phyloP scores from a whole-genome alignment of 1,140 invertebrate genomes.

The Ooceraea biroi region DNA sequence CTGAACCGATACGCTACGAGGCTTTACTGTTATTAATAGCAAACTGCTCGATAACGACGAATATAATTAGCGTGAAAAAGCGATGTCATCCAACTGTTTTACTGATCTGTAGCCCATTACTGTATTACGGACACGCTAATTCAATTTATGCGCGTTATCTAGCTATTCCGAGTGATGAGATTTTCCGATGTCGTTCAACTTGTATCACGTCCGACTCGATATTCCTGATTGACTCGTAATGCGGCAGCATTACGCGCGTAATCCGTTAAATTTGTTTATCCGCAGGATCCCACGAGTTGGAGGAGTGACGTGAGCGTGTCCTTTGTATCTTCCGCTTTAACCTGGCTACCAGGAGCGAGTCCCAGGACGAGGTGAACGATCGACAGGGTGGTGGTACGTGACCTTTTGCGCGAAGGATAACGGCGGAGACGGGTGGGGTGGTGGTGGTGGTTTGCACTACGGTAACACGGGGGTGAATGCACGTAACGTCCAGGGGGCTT shows the following conservation, averaged over 20 bases:
- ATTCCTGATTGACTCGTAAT: background rate
- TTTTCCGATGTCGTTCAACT: constrained; percentile 8
- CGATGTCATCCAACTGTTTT: too few relatives aligned
- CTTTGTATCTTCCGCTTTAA: constrained; percentile 82
- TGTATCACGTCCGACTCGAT: background rate
- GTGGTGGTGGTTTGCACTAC: constrained; percentile 63
- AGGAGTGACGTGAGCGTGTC: constrained; percentile 40
- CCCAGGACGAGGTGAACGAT: constrained; percentile 85
- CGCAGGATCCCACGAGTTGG: background rate
- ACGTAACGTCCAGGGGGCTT: constrained; percentile 71
- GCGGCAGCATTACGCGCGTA: background rate
- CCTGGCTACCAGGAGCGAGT: constrained; percentile 80
- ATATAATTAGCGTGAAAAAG: too few relatives aligned
- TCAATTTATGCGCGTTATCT: background rate
- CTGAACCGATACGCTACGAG: background rate
- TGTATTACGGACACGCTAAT: background rate
- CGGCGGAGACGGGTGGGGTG: constrained; percentile 78
- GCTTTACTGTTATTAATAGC: too few relatives aligned
- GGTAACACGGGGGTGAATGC: constrained; percentile 79
- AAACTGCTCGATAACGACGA: too few relatives aligned
- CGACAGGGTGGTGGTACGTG: constrained; percentile 84
- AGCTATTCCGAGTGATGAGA: background rate
- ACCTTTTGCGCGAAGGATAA: constrained; percentile 86
- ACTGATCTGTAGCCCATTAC: too few relatives aligned
- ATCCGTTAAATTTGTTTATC: background rate